phyloP scores from a whole-genome alignment of 2,113 vertebrate species.

The Myrmecobius fasciatus region DNA sequence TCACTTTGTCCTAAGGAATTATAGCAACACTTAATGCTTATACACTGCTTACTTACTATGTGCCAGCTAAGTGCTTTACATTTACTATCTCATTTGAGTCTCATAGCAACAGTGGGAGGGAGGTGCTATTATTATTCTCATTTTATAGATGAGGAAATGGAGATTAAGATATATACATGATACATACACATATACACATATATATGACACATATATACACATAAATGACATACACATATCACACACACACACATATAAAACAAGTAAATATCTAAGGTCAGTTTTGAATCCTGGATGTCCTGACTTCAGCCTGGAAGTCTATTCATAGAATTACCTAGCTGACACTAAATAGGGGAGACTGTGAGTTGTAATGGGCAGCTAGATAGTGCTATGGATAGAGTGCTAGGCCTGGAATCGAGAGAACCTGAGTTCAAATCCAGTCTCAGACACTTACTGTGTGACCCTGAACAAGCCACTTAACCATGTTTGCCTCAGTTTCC shows the following conservation, averaged over 20 bases:
- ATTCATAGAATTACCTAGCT: background rate
- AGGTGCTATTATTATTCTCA: background rate
- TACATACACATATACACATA: too few relatives aligned
- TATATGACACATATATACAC: too few relatives aligned
- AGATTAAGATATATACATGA: background rate
- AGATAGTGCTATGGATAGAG: too few relatives aligned
- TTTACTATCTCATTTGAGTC: background rate
- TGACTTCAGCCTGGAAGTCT: background rate
- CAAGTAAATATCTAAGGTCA: background rate
- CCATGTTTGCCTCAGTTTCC: background rate
- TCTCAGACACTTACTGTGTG: background rate
- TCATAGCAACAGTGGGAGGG: background rate
- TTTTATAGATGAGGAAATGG: background rate
- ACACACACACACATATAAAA: background rate
- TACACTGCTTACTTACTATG: background rate
- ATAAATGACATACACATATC: too few relatives aligned
- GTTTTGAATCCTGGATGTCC: background rate
- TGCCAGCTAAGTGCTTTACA: background rate
- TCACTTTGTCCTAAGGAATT: background rate
- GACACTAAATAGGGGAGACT: background rate
- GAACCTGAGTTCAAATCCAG: background rate
- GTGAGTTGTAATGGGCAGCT: background rate
- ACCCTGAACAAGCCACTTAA: background rate
- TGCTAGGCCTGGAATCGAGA: too few relatives aligned
- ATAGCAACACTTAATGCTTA: background rate